Conservation (phyloP, 2,888 invertebrate species). For the Leucozona laternaria region DNA sequence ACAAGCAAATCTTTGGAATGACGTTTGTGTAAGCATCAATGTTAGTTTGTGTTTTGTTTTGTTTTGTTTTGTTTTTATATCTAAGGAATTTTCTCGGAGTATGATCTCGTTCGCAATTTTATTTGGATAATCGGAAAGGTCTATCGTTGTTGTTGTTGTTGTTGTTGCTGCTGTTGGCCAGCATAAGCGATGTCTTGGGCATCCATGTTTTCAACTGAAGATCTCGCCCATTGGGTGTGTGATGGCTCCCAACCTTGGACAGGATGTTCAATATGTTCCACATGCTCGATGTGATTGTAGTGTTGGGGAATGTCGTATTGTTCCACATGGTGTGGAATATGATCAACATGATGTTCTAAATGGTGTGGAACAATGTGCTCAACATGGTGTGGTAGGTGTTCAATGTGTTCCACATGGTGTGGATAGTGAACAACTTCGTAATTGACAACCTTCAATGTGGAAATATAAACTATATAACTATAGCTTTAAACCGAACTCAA, state of each 20-base stretch:
- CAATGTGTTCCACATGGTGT: slow-evolving; percentile 80
- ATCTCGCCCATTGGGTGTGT: slow-evolving; percentile 87
- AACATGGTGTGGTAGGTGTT: slow-evolving; percentile 80
- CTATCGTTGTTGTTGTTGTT: slow-evolving; percentile 37
- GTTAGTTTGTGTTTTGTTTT: slow-evolving; percentile 56
- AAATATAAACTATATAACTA: not conserved
- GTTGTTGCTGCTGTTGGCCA: slow-evolving; percentile 79
- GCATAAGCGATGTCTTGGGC: slow-evolving; percentile 83
- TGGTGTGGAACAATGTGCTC: slow-evolving; percentile 83
- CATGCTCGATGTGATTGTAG: slow-evolving; percentile 84
- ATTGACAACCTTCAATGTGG: slow-evolving; percentile 86
- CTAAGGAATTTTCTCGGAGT: slow-evolving; percentile 75
- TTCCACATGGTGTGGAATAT: slow-evolving; percentile 76
- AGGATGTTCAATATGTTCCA: slow-evolving; percentile 84
- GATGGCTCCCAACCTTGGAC: slow-evolving; percentile 83
- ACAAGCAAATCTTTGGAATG: slow-evolving; percentile 78
- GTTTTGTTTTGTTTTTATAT: slow-evolving; percentile 76
- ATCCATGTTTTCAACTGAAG: slow-evolving; percentile 83
- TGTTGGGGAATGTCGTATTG: slow-evolving; percentile 84
- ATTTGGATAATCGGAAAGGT: not conserved
- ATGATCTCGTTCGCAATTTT: slow-evolving; percentile 67
- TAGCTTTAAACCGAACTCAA: not conserved
- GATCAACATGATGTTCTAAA: slow-evolving; percentile 84
- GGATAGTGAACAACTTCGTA: slow-evolving; percentile 95
- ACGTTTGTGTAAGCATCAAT: slow-evolving; percentile 66